Base-by-base conservation (phyloP, 1,140 invertebrate species). In the fruit fly (Drosophila melanogaster) region DNA sequence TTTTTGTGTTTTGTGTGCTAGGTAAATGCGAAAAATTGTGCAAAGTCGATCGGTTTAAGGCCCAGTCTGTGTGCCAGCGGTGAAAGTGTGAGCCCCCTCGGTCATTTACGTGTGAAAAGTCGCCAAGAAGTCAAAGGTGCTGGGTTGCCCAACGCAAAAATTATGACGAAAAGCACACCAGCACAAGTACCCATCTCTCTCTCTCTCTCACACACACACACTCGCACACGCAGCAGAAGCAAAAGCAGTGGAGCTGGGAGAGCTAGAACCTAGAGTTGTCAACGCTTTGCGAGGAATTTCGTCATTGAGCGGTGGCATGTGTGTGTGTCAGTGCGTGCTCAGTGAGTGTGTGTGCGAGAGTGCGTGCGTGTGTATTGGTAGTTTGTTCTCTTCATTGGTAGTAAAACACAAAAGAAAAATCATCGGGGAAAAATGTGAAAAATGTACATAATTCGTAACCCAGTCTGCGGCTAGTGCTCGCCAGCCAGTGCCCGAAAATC, bases 1-100 rank as follows among this genome's bases (percentile, higher is more conserved):
- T 89, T 83, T 87, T 89, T 87, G 84, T 87, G 84, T 89, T 89
- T 89, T 89, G 84, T 89, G 84, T 89, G 85, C 84, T 89, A 89
- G 84, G 84, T 89, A 89, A 89, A 74, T 89, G 79, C 50, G 19
- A 43, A 56, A 80, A 78, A 64, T 47, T 64, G 69, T 89, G 72
- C 47, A 77, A 84, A 89, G 60, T 65, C 54, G 74, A 77, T 44
- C 15, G 69, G 62, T 57, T 70, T 17, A 84, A 80, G 22, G 7
- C 35, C 61, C 43, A 62, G 75, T 56, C 44, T 41, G 50, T 66
- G 51, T 72, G 33, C 47, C 62, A 77, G 46, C 75, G 46, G 71
- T 84, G 17, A 74, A 77, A 41, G 62, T 69, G 56, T 65, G 47
- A 26, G 67, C 55, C 55, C 14, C 35, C 49, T 61, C 24, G 57